Base-by-base conservation (phyloP, 2,888 invertebrate genomes). In the Aricia artaxerxes region DNA sequence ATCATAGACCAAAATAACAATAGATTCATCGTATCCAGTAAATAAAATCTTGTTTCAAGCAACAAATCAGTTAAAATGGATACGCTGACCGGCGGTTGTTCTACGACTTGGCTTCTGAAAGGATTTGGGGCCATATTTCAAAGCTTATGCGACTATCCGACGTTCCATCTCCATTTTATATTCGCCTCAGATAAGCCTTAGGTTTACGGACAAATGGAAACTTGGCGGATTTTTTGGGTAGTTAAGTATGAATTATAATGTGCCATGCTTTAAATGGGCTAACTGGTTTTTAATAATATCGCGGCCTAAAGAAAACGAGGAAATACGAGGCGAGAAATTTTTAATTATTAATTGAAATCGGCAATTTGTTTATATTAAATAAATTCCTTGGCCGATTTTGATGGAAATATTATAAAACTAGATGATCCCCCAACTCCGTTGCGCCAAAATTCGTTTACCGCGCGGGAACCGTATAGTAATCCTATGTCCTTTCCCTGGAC, bases 81-180 rank as follows among this genome's bases (percentile, higher is more conserved):
- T 44, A 9, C n/a, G 11, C 44, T 73, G 73, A 44, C 44, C 73
- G 73, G 44, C 73, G 44, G 7, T 73, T 73, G 73, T 73, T 24
- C 73, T 73, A 44, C 73, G 73, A 73, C 40, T 73, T 44, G 73
- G 73, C 73, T 73, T 44, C 44, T 73, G 73, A 73, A 73, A 73
- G 44, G 73, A 73, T 73, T 73, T 73, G 73, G 73, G 83, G 86
- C 87, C 87, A 90, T 91, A 90, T 90, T 90, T 90, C 88, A 89
- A 88, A 88, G 87, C 87, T 88, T 88, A 88, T 87, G 86, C 84
- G 84, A 85, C 88, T 89, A 90, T 91, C 90, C 88, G 89, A 83
- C 88, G 88, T 89, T 92, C 88, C 88, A 90, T 91, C 89, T 91
- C 87, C 88, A 90, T 91, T 92, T 91, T 91, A 90, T 89, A 90